A percentile compares a stretch with the other conserved stretches of the same genome.
phyloP scores from a whole-genome alignment of 30 jellyfish, hydroid and myxozoan species.

The Sanderia malayensis region DNA sequence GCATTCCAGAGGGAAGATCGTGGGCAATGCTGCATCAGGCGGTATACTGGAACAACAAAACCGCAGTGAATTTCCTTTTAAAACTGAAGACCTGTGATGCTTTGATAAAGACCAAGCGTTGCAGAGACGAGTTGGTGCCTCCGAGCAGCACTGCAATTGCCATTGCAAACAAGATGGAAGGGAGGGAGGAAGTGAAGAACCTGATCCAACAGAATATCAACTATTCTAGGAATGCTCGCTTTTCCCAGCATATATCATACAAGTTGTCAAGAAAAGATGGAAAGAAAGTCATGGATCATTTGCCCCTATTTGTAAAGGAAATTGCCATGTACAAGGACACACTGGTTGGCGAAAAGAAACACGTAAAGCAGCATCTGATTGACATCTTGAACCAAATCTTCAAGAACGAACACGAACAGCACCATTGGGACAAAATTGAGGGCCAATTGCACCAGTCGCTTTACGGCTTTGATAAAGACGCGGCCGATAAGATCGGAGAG shows the following conservation, averaged over 20 bases:
- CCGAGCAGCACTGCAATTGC: neutral
- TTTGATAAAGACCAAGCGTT: neutral
- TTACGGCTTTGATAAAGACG: neutral
- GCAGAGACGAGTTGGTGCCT: slow-evolving; percentile 1
- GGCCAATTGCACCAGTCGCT: neutral
- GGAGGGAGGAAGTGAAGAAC: neutral
- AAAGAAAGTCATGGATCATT: neutral
- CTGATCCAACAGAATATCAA: neutral
- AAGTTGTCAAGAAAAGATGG: slow-evolving; percentile 3
- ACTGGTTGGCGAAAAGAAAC: slow-evolving; percentile 1
- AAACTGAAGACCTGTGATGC: neutral
- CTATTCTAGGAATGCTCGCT: neutral
- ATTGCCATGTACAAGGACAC: slow-evolving; percentile 15
- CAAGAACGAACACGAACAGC: slow-evolving; percentile 23
- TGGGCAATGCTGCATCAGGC: slow-evolving; percentile 9
- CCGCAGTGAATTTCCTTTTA: neutral
- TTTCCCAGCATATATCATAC: neutral
- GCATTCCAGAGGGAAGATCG: slow-evolving; percentile 10
- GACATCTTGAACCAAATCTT: slow-evolving; percentile 11
- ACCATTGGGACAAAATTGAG: slow-evolving; percentile 12
- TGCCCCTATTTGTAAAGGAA: slow-evolving; percentile 5
- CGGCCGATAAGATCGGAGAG: neutral
- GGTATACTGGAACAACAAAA: slow-evolving; percentile 1
- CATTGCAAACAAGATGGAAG: neutral
- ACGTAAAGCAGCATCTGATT: slow-evolving; percentile 3